Conservation (phyloP, 2,797 vertebrate genomes). For the Centropyge bicolor region DNA sequence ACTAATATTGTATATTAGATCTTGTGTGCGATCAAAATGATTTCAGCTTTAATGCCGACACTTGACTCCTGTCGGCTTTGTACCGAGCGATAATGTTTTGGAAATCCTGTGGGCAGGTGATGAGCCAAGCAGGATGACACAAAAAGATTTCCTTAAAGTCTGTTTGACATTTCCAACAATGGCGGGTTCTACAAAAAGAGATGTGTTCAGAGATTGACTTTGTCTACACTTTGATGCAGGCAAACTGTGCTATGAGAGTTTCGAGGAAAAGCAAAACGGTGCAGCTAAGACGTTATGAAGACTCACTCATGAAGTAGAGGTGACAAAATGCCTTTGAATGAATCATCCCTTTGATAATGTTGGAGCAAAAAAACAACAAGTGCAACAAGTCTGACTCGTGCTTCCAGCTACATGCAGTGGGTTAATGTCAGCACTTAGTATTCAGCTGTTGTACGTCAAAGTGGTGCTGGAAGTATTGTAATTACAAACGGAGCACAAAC, state of each 20-base stretch:
- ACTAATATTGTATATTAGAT: background rate
- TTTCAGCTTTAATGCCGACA: background rate
- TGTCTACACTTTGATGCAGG: background rate
- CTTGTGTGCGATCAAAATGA: background rate
- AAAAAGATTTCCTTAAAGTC: background rate
- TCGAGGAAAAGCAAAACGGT: background rate
- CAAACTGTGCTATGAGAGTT: background rate
- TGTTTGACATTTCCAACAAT: slow-evolving; percentile 11
- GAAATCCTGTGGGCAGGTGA: slow-evolving; percentile 12
- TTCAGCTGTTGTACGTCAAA: slow-evolving; percentile 31
- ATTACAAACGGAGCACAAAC: slow-evolving; percentile 49
- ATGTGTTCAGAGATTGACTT: slow-evolving; percentile 11
- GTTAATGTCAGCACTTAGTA: slow-evolving; percentile 35
- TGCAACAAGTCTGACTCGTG: slow-evolving; percentile 3
- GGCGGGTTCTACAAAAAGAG: background rate
- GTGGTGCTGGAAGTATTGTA: slow-evolving; percentile 38
- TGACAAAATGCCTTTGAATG: slow-evolving; percentile 7
- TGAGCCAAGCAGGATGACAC: background rate
- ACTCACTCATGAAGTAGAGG: background rate
- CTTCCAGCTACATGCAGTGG: slow-evolving; percentile 12
- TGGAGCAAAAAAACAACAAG: slow-evolving; percentile 4
- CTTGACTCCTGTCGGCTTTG: background rate
- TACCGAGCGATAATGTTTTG: background rate
- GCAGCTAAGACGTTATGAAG: background rate
- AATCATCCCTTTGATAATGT: slow-evolving; percentile 2